Base-by-base conservation (phyloP, 2,797 vertebrate genomes). In the Neosilurus hyrtlii region DNA sequence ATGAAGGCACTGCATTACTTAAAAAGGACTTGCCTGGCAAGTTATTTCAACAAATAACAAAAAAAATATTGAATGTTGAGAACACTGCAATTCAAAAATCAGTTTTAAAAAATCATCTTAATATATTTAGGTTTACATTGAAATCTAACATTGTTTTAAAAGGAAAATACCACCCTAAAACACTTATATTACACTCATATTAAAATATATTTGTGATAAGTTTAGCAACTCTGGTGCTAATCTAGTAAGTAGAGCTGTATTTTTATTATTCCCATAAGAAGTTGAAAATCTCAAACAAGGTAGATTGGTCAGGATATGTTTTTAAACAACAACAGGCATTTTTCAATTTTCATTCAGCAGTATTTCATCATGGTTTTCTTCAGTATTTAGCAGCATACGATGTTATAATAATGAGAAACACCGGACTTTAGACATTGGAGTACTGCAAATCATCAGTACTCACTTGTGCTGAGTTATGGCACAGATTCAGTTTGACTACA, bases 1-100 rank as follows among this genome's bases (percentile, higher is more conserved):
- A 92, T 91, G 91, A 92, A 91, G 91, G 92, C 89, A 85, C 90
- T 91, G 89, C 56, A 87, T 83, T 70, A 43, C 1, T 74, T 82
- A 74, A 80, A 56, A 65, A 30, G 9, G 61, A 65, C 18, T 24
- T 3, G 6, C 20, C 30, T 61, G 11, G 9, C 35, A n/a, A n/a
- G n/a, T n/a, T n/a, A n/a, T n/a, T 30, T 52, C 5, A 65, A 20
- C 4, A 14, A 63, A 18, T 20, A 51, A 51, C 11, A 26, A 24
- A 79, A 63, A 49, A 0, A 49, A 30, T 24, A 57, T 22, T 70
- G 0, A 57, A 30, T 24, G 43, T 22, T 70, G 0, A 52, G 16
- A 62, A 52, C 18, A n/a, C 24, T 71, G 10, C 5, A 37, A 62
- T n/a, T 62, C 12, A 52, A 16, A 20, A 30, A 2, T 52, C 9